Evolutionary conservation across 2,797 vertebrate species (phyloP), one percentile per base, ranked within the genome.

Genomic region (Spinibarbus caldwelli): DNA sequence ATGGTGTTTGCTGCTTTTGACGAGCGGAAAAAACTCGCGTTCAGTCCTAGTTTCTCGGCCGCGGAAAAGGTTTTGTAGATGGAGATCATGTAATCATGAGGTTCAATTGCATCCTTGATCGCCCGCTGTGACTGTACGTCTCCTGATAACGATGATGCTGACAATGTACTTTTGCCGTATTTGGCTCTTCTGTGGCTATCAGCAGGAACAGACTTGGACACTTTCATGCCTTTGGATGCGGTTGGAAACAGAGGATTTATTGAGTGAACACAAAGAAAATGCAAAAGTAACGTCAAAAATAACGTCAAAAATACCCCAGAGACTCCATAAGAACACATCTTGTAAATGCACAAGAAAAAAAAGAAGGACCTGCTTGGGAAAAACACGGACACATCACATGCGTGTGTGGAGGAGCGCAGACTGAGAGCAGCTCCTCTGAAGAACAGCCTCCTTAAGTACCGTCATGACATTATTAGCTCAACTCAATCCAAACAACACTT

Each of bases 41-140:
- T 98, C 89, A 97, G 95, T 82, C 97, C 97, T 90, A 97, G 92
- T 89, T 95, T 97, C 93, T 98, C 97, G 0, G 98, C 97, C 19
- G 96, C 91, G 86, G 97, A 97, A 90, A 97, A 97, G 68, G 97
- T 98, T 90, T 95, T 96, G 93, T 98, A 99, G 80, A 99, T 96
- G n/a, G 98, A 97, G 89, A 99, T 90, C 98, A 99, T 99, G 94
- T 98, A 99, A 84, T 99, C 97, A 87, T 97, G 98, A 71, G 97
- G 97, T 90, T 97, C 96, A 21, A 95, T 90, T 2, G 70, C 21
- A 23, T 93, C 92, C 82, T 91, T 93, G 1, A 72, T 84, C 17
- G 85, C 43, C 2, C 86, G 87, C 71, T 88, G 89, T 8, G 45
- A 84, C 73, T 54, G 86, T 57, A 86, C 92, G 62, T 90, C 89